Evolutionary conservation across 2,888 invertebrate genomes (phyloP).

Genomic region (Microlaimidae sp.): DNA sequence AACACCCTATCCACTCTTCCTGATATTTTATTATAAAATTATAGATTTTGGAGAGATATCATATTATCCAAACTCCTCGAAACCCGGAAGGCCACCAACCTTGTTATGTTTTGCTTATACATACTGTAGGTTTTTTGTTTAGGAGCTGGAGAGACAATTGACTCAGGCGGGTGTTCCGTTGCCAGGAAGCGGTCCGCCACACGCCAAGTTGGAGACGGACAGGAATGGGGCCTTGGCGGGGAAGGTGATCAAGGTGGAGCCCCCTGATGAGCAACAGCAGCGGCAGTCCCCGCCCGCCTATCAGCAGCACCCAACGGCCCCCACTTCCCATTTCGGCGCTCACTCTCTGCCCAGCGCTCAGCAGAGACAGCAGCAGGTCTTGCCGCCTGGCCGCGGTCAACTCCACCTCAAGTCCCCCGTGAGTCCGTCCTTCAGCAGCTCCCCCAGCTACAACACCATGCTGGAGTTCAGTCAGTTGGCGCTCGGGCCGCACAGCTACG

Average conservation of each 20-base stretch:
- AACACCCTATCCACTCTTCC: too few species aligned
- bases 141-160: not conserved
- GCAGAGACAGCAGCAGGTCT: not conserved
- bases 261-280: not conserved
- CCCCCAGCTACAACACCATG: not conserved
- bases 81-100: too few species aligned
- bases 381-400: too few species aligned
- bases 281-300: not conserved
- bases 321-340: not conserved
- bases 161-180: not conserved
- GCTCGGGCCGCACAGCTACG: not conserved
- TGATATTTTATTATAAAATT: too few species aligned
- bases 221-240: not conserved
- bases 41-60: too few species aligned
- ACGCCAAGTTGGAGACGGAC: too few species aligned
- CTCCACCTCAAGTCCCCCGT: too few species aligned
- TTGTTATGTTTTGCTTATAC: too few species aligned
- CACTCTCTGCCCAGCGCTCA: too few species aligned
- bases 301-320: not conserved
- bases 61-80: too few species aligned
- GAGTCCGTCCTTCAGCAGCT: too few species aligned
- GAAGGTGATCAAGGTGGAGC: not conserved
- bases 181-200: not conserved
- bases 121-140: too few species aligned
- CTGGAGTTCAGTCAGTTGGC: not conserved